phyloP scores from a whole-genome alignment of 2,888 invertebrate genomes.

The Cacoxenus indagator region DNA sequence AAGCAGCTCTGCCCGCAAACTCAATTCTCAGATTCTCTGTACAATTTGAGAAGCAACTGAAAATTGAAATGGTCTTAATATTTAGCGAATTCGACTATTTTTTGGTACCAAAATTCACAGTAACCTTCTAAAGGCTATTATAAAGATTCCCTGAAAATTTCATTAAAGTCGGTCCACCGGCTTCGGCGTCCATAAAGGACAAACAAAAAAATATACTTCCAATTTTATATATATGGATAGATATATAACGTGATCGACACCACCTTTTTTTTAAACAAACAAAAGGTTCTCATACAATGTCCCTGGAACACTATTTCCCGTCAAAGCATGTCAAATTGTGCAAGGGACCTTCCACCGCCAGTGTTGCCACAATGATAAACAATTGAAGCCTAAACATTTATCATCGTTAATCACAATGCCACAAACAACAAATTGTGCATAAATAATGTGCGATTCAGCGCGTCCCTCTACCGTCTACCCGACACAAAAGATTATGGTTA shows the following conservation, averaged over 20 bases:
- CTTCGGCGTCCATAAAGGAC: no score
- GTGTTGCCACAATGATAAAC: background rate
- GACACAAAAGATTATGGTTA: conserved; percentile 16
- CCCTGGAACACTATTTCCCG: background rate
- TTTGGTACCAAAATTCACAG: no score
- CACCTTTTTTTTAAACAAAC: background rate
- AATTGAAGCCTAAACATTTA: conserved; percentile 14
- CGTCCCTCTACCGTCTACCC: background rate
- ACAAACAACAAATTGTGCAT: conserved; percentile 15
- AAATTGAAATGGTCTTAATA: no score
- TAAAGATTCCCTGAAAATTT: no score
- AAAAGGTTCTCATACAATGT: background rate
- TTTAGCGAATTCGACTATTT: no score
- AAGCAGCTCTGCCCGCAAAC: no score
- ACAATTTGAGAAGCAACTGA: no score
- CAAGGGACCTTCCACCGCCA: background rate
- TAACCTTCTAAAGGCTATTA: no score
- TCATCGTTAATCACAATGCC: conserved; percentile 5
- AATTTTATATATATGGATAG: background rate
- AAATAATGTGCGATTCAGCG: conserved; percentile 4
- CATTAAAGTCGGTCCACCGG: no score
- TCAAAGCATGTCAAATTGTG: background rate
- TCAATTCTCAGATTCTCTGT: no score
- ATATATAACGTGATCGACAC: background rate
- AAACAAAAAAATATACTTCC: no score